phyloP scores from a whole-genome alignment of 2,113 vertebrate genomes.

The Columba janthina region DNA sequence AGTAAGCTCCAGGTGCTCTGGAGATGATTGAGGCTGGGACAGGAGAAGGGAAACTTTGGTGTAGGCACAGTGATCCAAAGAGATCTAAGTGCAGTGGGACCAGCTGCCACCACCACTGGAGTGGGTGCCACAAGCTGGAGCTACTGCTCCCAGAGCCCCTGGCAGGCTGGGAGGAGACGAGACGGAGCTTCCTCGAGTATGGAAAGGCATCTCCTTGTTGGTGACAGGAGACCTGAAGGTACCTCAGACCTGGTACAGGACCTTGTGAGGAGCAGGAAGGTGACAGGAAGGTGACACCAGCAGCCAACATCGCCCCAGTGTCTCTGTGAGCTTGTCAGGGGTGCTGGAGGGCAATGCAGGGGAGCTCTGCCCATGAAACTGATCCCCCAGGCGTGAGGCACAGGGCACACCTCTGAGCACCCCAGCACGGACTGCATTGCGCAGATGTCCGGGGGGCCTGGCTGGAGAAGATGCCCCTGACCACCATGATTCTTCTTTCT shows the following conservation, averaged over 20 bases:
- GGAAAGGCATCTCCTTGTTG: neutral
- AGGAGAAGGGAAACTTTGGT: neutral
- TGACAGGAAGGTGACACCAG: neutral
- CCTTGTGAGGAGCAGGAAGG: neutral
- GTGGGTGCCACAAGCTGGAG: neutral
- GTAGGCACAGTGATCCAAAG: neutral
- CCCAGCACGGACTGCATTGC: neutral
- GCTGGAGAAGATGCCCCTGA: neutral
- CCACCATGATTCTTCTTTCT: neutral
- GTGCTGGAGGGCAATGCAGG: neutral
- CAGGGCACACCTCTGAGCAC: neutral
- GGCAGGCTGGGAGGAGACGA: neutral
- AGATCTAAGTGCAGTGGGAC: neutral
- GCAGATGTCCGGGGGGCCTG: neutral
- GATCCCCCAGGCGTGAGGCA: neutral
- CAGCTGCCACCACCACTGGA: neutral
- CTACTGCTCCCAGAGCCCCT: neutral
- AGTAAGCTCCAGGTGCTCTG: neutral
- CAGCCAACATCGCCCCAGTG: neutral
- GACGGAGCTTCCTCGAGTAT: fast-evolving
- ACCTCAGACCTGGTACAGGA: neutral
- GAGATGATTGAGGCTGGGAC: neutral
- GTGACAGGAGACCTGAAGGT: neutral
- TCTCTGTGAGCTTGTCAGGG: neutral
- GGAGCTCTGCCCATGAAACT: neutral